Evolutionary conservation across 2,797 vertebrate species (phyloP).

Genomic region (Acanthurus tractus): DNA sequence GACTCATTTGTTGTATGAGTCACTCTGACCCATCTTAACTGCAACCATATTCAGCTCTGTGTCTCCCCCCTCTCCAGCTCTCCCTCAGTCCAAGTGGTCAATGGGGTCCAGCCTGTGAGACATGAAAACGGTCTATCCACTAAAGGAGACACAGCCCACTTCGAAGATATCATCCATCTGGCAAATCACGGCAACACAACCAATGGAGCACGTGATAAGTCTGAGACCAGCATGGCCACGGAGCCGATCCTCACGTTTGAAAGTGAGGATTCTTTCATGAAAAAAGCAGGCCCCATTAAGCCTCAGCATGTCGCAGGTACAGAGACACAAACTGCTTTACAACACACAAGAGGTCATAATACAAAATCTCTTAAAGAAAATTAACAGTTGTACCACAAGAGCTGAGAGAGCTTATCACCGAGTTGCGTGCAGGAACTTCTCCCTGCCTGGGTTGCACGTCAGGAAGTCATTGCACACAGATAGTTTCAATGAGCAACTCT

Average conservation of each 20-base stretch:
- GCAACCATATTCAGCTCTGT: conserved; percentile 37
- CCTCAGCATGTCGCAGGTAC: conserved; percentile 95
- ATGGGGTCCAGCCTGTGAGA: conserved; percentile 89
- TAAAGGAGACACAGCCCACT: conserved; percentile 80
- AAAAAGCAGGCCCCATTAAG: conserved; percentile 91
- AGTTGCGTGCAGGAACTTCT: neutral
- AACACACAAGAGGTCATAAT: no score
- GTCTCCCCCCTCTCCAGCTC: conserved; percentile 59
- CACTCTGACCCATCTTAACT: conserved; percentile 40
- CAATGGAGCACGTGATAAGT: conserved; percentile 80
- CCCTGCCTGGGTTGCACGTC: neutral
- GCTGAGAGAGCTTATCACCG: neutral
- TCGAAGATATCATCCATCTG: conserved; percentile 86
- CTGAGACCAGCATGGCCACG: conserved; percentile 67
- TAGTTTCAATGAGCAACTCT: neutral
- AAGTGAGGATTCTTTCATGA: conserved; percentile 92
- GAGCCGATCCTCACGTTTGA: conserved; percentile 91
- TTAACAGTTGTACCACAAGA: neutral
- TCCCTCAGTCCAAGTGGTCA: conserved; percentile 82
- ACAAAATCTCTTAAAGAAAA: no score
- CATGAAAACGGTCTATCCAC: conserved; percentile 92
- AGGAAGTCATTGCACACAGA: neutral
- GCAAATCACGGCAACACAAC: conserved; percentile 85
- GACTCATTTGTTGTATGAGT: conserved; percentile 58
- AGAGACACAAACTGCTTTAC: no score